Evolutionary conservation across 2,797 vertebrate species (phyloP).

Genomic region (Smutsia gigantea): DNA sequence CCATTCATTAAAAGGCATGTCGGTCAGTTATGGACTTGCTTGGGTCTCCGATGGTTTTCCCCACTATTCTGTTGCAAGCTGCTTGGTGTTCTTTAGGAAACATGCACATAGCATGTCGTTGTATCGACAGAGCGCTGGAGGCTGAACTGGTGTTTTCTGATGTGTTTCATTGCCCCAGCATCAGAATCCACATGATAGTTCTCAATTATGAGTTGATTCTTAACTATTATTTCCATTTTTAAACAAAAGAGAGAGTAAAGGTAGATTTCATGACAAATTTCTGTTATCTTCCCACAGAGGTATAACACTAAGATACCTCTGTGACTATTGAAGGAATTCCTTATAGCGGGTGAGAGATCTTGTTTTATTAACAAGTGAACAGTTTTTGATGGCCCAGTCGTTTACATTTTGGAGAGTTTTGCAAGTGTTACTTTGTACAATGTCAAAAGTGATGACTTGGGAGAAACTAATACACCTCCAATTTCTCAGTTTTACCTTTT

Average conservation of each 20-base stretch:
- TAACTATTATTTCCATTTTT: background rate
- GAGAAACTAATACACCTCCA: conserved; percentile 47
- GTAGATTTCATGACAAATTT: background rate
- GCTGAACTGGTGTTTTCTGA: background rate
- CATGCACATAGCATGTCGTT: conserved; percentile 19
- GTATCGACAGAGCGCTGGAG: background rate
- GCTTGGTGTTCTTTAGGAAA: conserved; percentile 32
- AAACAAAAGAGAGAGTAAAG: background rate
- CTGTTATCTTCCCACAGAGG: background rate
- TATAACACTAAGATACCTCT: background rate
- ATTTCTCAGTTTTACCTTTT: conserved; percentile 47
- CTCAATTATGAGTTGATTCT: background rate
- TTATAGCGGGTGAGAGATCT: background rate
- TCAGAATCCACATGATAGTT: background rate
- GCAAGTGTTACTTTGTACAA: conserved; percentile 39
- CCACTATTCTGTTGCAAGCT: background rate
- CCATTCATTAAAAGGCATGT: conserved; percentile 42
- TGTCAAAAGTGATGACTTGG: conserved; percentile 38
- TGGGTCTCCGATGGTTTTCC: conserved; percentile 23
- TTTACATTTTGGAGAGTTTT: conserved; percentile 51
- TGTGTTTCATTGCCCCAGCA: conserved; percentile 1
- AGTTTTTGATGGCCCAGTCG: background rate
- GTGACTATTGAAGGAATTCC: conserved; percentile 9
- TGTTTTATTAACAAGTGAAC: background rate
- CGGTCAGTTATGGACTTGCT: background rate